phyloP scores from a whole-genome alignment of 2,888 invertebrate species.

The Cotesia congregata region DNA sequence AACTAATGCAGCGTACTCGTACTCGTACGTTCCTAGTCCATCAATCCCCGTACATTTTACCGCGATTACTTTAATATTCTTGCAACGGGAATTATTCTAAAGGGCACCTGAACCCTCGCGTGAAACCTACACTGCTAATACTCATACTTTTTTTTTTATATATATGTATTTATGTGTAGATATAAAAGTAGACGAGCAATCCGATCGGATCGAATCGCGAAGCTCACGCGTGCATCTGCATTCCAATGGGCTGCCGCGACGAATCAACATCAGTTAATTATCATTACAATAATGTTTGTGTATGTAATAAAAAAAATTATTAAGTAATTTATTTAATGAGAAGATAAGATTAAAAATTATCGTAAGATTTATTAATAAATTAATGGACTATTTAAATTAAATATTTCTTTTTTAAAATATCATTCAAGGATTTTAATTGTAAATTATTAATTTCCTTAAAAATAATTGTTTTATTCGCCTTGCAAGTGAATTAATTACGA shows the following conservation, averaged over 20 bases:
- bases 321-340: not conserved
- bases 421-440: no score
- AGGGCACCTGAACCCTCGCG: conserved; percentile 1
- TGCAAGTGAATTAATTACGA: no score
- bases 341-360: not conserved
- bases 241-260: conserved; percentile 48
- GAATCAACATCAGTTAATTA: conserved; percentile 53
- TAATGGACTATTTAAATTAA: no score
- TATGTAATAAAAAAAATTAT: conserved; percentile 7
- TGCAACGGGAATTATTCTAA: conserved; percentile 25
- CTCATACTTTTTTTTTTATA: not conserved
- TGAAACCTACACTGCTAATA: not conserved
- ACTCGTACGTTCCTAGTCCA: not conserved
- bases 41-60: conserved; percentile 13
- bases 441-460: no score
- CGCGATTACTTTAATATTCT: conserved; percentile 21
- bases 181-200: not conserved
- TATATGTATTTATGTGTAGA: not conserved
- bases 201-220: conserved; percentile 28
- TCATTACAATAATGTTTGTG: conserved; percentile 36
- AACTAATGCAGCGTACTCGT: conserved; percentile 14
- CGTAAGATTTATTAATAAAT: no score
- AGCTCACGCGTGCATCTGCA: conserved; percentile 35
- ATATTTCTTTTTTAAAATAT: not conserved
- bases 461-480: no score